Evolutionary conservation across 2,113 vertebrate genomes (phyloP), one percentile per base, ranked within the genome.

Genomic region (Oryzias celebensis): DNA sequence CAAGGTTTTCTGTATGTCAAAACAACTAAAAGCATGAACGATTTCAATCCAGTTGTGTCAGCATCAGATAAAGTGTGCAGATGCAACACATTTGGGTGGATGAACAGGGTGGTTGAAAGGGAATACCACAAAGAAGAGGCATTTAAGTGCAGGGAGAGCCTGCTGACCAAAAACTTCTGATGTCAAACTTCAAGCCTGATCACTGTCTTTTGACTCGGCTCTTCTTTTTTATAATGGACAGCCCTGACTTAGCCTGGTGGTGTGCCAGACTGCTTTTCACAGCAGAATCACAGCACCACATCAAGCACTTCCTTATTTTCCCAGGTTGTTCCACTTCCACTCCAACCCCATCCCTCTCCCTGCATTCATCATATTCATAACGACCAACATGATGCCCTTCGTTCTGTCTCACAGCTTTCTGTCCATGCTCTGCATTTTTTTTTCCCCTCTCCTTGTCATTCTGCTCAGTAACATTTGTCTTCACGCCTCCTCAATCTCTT

Each of bases 391-490:
- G 69, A 72, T 66, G 52, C 70, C 77, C 41, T 41, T 55, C 53
- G 13, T 78, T 64, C 60, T 63, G 52, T 68, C 67, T 77, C 51
- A 1, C 61, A 78, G 67, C 53, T 64, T n/a, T 78, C 63, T 49
- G 59, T 70, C 52, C 45, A 52, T 62, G n/a, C 62, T 81, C 52
- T 61, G 16, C 50, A 65, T 71, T 66, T 65, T 16, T 49, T 31
- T 58, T 41, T 57, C 24, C 24, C 5, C 31, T 18, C 7, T 31
- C 62, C 5, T n/a, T 57, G 64, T 62, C 66, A 52, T 62, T 65
- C 66, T 68, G 75, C 73, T 85, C 56, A 49, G 55, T 70, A 76
- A 76, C 76, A 73, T 82, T 84, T 77, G 82, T 75, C 75, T 85
- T 67, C 65, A 82, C 26, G 20, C 81, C 84, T 84, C 67, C 62